Conservation (phyloP, 2,113 vertebrate genomes). For the Coryphaenoides rupestris region DNA sequence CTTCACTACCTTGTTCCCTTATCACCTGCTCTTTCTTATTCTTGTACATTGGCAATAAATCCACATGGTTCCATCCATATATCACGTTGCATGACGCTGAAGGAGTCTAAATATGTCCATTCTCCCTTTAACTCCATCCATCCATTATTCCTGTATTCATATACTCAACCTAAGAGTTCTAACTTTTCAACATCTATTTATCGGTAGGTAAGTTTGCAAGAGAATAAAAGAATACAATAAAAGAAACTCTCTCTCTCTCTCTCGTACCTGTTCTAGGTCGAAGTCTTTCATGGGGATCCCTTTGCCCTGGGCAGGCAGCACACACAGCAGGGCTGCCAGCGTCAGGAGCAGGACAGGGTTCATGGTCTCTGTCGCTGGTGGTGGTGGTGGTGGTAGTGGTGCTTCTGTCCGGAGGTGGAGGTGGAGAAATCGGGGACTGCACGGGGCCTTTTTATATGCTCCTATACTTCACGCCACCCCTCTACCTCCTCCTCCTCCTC, state of each 20-base stretch:
- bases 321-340: constrained; percentile 49
- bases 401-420: not conserved
- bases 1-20: too few species aligned
- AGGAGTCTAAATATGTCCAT: too few species aligned
- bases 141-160: too few species aligned
- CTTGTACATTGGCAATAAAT: too few species aligned
- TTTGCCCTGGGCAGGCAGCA: constrained; percentile 22
- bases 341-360: constrained; percentile 37
- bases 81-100: too few species aligned
- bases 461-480: constrained; percentile 2
- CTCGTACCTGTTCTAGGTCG: constrained; percentile 71
- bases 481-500: not conserved
- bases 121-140: too few species aligned
- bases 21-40: too few species aligned
- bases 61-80: too few species aligned
- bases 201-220: too few species aligned
- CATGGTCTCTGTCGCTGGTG: constrained; percentile 37
- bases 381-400: not conserved
- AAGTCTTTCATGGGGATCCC: constrained; percentile 68
- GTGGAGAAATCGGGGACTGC: not conserved
- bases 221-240: not conserved
- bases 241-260: not conserved
- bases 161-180: too few species aligned
- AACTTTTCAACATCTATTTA: too few species aligned
- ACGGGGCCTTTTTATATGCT: constrained; percentile 42